Evolutionary conservation across 2,797 vertebrate genomes (phyloP), one percentile per base, ranked within the genome.

Genomic region (Cheirogaleus major): DNA sequence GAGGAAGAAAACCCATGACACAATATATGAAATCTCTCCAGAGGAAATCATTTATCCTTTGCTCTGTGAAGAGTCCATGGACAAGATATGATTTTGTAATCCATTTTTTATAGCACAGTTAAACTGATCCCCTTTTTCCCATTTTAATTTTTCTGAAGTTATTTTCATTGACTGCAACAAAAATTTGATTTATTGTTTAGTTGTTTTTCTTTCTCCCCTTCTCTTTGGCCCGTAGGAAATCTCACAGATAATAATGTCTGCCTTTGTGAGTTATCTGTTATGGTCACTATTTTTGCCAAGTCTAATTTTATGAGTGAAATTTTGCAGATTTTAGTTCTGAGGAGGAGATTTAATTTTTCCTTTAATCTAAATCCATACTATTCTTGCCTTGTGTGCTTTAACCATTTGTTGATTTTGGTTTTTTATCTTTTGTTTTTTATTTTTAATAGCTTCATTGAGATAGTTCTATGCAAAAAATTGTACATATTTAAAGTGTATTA

Each of bases 121-220:
- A 69, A 83, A 92, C 48, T 67, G 41, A 80, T 75, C 23, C 17
- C 41, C 75, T 67, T 73, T 89, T 86, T 17, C 67, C 43, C 27
- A 81, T 86, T 93, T 91, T 82, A n/a, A 63, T 70, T 82, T 93
- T 96, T 91, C 41, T 85, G 82, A 88, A 95, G 90, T 84, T 69
- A 84, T 93, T 97, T 94, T 91, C 38, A 67, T 67, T 84, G 57
- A 84, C 25, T 13, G 50, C 63, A 93, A 75, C 70, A 70, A 86
- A 92, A 22, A 23, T 76, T 91, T 83, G 61, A 89, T n/a, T 70
- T 50, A 61, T 43, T 92, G 3, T 83, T 82, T 73, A 61, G 43
- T 52, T 57, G 57, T 57, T 57, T 50, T 48, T 48, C 0, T 17
- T 35, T 10, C 15, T 18, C 0, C 2, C 7, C 4, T n/a, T 22